Evolutionary conservation across 92 coral and sea anemone genomes (phyloP), one percentile per base, ranked within the genome.

Genomic region (Scolanthus callimorphus): DNA sequence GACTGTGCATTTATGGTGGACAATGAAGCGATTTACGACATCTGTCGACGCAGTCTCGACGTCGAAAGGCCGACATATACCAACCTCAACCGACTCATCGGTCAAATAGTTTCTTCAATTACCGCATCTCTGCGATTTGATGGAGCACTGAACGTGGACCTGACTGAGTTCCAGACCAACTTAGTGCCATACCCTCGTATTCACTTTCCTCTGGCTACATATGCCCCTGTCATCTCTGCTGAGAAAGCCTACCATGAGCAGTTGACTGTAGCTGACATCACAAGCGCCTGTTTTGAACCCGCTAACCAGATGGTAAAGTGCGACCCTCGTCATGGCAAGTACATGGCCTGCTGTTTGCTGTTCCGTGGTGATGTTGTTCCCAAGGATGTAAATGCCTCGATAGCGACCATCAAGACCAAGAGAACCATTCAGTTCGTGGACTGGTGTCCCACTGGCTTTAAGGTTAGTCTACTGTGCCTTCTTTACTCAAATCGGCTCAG

Each of bases 141-240:
- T 34, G 41, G 41, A 6, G 41, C 41, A 6, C 15, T 34, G 41
- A 34, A 34, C 45, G 86, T 79, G 19, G 86, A 79, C 34, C 74
- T 79, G 1, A 79, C 86, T 2, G 86, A 79, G 73, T 70, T 69
- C 69, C 78, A 90, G 76, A 90, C 97, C 77, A 90, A 90, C 80
- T 67, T 90, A 76, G 97, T 90, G 34, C 97, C 97, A 8, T 90
- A 90, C 51, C 97, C 97, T 27, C 90, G 97, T 17, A 86, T 90
- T 34, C 41, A 34, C 41, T 34, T 34, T 15, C 41, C 41, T 15
- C 41, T 34, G 41, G 41, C 41, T 34, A 34, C 41, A 34, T 34
- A 34, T 34, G 41, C 41, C 41, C 41, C 41, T 6, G 41, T 34
- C 41, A 34, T 34, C 41, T 34, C 41, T 34, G 41, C 41, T 34